Base-by-base conservation (phyloP, 1,140 invertebrate genomes). In the Chrysoperla carnea region DNA sequence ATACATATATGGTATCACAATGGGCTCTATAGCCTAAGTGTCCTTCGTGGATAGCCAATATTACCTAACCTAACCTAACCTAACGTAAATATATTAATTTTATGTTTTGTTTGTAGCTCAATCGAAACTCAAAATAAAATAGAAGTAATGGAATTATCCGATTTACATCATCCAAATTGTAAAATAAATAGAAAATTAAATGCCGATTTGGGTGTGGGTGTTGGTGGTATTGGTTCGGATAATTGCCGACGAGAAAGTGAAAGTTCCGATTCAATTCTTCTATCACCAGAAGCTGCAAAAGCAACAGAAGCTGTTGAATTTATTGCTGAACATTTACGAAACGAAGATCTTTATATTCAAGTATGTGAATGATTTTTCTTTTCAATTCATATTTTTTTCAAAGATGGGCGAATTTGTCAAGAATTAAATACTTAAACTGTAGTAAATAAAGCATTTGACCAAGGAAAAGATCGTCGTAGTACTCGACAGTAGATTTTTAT, bases 251-350 rank as follows among this genome's bases (percentile, higher is more conserved):
- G 86, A 45, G 88, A 90, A 56, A 90, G 85, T 35, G 88, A 92
- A 57, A 88, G 84, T 53, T 89, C 86, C 0, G 87, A 93, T 57
- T 87, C 86, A 1, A 71, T 92, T 17, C 70, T 90, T 23, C 68
- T 94, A 9, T 89, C 87, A 23, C 86, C 88, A 0, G 91, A 95
- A 62, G 89, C 92, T 0, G 83, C 80, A 48, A 87, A 93, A 66
- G 92, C 92, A 12, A 94, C 93, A 7, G 91, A 97, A 62, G 92
- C 92, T 3, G 91, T 97, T 1, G 89, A 93, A 58, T 97, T 96
- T 61, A 97, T 98, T 47, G 93, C 93, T 15, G 92, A 97, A 63
- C 92, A 98, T 72, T 72, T 98, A 44, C 78, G 91, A 50, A 92
- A 92, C 59, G 91, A 94, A 66, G 90, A 95, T 69, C 79, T 92